phyloP scores from a whole-genome alignment of 2,888 invertebrate species.

The Vanessa cardui region DNA sequence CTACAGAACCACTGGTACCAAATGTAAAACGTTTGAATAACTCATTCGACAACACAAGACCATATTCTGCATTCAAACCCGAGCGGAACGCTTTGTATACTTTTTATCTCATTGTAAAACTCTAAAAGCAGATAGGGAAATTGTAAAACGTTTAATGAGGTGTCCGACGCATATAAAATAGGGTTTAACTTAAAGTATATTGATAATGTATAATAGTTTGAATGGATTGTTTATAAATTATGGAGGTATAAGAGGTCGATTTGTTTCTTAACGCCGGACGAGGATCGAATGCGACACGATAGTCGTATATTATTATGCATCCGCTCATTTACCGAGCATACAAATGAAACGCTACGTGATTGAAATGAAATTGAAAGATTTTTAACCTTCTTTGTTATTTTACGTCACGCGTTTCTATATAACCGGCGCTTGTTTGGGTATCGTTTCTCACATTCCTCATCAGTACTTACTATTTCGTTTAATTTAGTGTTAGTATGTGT shows the following conservation, averaged over 20 bases:
- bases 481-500: too few species aligned
- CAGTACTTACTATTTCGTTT: neutral
- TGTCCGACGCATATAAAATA: constrained; percentile 62
- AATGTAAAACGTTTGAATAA: constrained; percentile 67
- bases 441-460: neutral
- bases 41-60: constrained; percentile 50
- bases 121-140: constrained; percentile 46
- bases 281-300: constrained; percentile 53
- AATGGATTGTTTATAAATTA: constrained; percentile 59
- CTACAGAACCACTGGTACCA: constrained; percentile 49
- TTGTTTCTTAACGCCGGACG: constrained; percentile 51
- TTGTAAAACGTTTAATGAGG: constrained; percentile 69
- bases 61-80: constrained; percentile 22
- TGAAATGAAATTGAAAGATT: constrained; percentile 27
- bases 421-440: neutral
- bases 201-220: constrained; percentile 40
- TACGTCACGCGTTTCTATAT: neutral
- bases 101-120: constrained; percentile 24
- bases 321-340: constrained; percentile 61
- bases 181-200: constrained; percentile 45
- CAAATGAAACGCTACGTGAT: constrained; percentile 53
- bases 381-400: constrained; percentile 6
- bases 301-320: constrained; percentile 47
- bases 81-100: constrained; percentile 13
- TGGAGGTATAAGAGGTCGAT: constrained; percentile 58